Evolutionary conservation across 2,888 invertebrate genomes (phyloP).

Genomic region (Diplazon laetatorius): DNA sequence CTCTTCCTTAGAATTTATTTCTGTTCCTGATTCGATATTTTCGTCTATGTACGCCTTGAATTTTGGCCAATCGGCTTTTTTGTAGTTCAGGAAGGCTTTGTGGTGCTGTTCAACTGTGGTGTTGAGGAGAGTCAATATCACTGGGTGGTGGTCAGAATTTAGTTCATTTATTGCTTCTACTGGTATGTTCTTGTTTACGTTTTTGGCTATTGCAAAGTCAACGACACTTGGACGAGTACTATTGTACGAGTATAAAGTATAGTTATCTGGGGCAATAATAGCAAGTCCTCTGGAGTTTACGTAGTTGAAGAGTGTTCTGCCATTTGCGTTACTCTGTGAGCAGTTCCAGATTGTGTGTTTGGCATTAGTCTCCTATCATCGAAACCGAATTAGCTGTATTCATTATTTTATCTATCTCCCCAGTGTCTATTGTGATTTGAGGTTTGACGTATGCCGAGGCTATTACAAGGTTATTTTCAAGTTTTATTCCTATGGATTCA

Average conservation of each 20-base stretch:
- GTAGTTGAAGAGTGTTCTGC: slow-evolving; percentile 9
- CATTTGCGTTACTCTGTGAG: neutral
- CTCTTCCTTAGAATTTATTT: neutral
- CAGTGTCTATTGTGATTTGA: slow-evolving; percentile 58
- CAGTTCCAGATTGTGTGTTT: slow-evolving; percentile 28
- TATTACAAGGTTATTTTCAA: neutral
- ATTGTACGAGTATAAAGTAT: slow-evolving; percentile 11
- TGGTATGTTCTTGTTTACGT: neutral
- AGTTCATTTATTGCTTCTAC: neutral
- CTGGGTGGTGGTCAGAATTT: slow-evolving; percentile 15
- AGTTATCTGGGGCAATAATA: slow-evolving; percentile 20
- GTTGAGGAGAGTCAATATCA: neutral
- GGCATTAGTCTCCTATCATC: slow-evolving; percentile 26
- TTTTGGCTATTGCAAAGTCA: slow-evolving; percentile 22
- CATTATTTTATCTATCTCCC: slow-evolving; percentile 13
- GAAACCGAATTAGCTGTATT: slow-evolving; percentile 13
- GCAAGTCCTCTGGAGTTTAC: neutral
- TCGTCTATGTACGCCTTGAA: neutral
- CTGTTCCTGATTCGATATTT: neutral
- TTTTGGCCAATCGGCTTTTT: slow-evolving; percentile 25
- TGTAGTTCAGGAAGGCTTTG: neutral
- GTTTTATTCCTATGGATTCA: slow-evolving; percentile 7
- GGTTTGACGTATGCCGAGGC: slow-evolving; percentile 36
- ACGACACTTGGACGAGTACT: slow-evolving; percentile 23
- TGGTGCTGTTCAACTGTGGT: neutral